A percentile compares a stretch with the other conserved stretches of the same genome.
These are phyloP conservation scores for Amblyteles armatorius DNA, from an alignment of 2,888 invertebrate species.

Conservation along the genomic window DNA sequence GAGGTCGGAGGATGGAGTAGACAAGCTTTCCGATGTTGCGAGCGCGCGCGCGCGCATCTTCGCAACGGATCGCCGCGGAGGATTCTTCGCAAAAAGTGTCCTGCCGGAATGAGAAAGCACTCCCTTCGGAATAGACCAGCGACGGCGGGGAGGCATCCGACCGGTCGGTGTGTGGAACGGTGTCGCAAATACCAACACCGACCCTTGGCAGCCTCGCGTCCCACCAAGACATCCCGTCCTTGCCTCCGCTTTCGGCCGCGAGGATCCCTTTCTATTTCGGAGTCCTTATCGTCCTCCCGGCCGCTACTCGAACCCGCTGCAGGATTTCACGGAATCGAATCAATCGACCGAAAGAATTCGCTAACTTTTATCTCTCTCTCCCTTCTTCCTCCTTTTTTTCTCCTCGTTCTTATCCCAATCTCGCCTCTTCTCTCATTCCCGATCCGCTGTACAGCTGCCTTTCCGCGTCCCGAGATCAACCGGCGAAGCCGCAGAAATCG, in stretches of 20 bases:
- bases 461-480: constrained; percentile 12
- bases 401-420: neutral
- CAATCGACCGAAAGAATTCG: constrained; percentile 59
- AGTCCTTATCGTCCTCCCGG: constrained; percentile 56
- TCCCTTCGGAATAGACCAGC: constrained; percentile 31
- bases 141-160: constrained; percentile 6
- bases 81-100: constrained; percentile 41
- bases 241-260: constrained; percentile 16
- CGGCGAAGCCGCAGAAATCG: constrained; percentile 34
- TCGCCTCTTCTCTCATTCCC: constrained; percentile 20
- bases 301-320: constrained; percentile 40
- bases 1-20: neutral
- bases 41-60: neutral
- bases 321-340: constrained; percentile 57
- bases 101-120: constrained; percentile 44
- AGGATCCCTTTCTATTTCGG: constrained; percentile 43
- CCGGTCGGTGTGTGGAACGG: neutral
- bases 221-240: constrained; percentile 10
- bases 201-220: neutral
- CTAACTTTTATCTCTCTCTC: constrained; percentile 25
- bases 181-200: constrained; percentile 27
- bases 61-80: constrained; percentile 25
- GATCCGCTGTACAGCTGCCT: neutral
- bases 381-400: constrained; percentile 2
- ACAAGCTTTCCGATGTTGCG: constrained; percentile 19